phyloP scores from a whole-genome alignment of 1,140 invertebrate species.

The Diplogasteroides magnus region DNA sequence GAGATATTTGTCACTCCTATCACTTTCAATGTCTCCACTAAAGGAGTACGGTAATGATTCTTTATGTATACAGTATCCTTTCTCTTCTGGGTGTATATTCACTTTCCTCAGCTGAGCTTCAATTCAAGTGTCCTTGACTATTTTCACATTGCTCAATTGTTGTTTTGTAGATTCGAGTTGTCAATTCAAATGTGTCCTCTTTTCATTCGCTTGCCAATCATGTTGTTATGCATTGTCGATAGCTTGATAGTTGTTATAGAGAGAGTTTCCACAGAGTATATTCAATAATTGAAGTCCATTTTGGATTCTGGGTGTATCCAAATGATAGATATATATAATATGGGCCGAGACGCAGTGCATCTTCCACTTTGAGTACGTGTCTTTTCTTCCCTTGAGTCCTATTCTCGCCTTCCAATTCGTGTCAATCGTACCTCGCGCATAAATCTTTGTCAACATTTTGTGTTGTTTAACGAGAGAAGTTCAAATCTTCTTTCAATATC shows the following conservation, averaged over 20 bases:
- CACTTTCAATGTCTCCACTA: slow-evolving; percentile 20
- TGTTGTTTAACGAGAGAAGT: not conserved
- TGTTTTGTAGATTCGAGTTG: not conserved
- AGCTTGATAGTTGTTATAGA: too few relatives aligned
- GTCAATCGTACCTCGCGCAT: not conserved
- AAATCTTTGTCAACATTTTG: not conserved
- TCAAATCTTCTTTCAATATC: not conserved
- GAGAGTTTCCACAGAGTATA: not conserved
- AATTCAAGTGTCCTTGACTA: not conserved
- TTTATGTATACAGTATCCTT: not conserved
- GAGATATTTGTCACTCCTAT: slow-evolving; percentile 40
- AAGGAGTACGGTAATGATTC: slow-evolving; percentile 1
- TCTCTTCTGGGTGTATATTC: not conserved
- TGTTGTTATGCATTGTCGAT: not conserved
- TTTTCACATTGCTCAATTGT: not conserved
- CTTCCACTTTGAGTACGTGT: not conserved
- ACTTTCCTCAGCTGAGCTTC: not conserved
- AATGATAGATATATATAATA: too few relatives aligned
- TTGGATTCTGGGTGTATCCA: too few relatives aligned
- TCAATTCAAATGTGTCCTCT: not conserved
- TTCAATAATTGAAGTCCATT: not conserved
- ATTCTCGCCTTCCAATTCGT: not conserved
- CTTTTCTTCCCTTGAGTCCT: not conserved
- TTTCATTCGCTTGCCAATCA: not conserved
- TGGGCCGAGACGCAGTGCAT: not conserved